These are phyloP conservation scores for Seriola dumerili DNA, from an alignment of 2,113 vertebrate genomes.

Conservation along the genomic window DNA sequence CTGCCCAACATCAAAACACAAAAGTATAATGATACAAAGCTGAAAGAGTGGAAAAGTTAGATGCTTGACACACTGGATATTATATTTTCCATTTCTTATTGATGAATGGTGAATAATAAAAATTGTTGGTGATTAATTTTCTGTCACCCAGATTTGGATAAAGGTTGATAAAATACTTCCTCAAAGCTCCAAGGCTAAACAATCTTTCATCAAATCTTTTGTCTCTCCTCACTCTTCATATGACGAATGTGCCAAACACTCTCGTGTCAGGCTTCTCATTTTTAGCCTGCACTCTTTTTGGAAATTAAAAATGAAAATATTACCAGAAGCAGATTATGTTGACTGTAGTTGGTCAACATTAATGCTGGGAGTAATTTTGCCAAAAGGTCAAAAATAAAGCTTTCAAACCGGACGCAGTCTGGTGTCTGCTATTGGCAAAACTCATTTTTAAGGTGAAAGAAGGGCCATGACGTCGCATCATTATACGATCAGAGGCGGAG, in stretches of 20 bases:
- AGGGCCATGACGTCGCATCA: no score
- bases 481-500: no score
- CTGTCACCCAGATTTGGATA: not conserved
- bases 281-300: not conserved
- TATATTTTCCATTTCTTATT: not conserved
- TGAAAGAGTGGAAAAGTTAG: not conserved
- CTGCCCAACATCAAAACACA: no score
- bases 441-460: not conserved
- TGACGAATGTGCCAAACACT: not conserved
- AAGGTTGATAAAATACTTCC: not conserved
- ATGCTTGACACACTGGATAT: not conserved
- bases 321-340: constrained; percentile 5
- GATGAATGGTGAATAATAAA: not conserved
- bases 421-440: not conserved
- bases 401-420: not conserved
- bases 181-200: not conserved
- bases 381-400: not conserved
- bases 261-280: not conserved
- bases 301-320: not conserved
- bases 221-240: not conserved
- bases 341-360: not conserved
- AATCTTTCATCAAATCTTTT: not conserved
- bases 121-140: not conserved
- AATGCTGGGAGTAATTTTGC: not conserved
- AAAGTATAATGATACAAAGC: not conserved